A percentile compares a stretch with the other conserved stretches of the same genome.
These are phyloP conservation scores for Edolisoma coerulescens DNA, from an alignment of 2,113 vertebrate species.

Conservation along the genomic window DNA sequence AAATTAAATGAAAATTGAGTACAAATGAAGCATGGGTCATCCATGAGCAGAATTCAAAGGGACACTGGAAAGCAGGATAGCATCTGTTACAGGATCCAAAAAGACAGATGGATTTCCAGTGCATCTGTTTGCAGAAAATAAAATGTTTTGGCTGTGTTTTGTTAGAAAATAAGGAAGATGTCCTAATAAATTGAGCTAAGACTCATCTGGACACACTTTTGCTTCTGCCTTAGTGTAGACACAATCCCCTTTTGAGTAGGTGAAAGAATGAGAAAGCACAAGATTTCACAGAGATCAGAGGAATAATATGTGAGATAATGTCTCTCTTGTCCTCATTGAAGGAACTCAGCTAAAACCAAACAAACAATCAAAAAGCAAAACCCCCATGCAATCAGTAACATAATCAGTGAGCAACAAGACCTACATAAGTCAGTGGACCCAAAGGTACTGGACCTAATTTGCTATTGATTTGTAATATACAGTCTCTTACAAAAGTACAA, in stretches of 20 bases:
- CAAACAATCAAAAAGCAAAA: background rate
- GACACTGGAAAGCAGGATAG: background rate
- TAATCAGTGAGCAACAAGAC: background rate
- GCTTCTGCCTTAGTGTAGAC: background rate
- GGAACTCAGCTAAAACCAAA: background rate
- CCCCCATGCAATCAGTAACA: background rate
- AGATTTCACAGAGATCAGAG: background rate
- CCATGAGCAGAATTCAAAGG: background rate
- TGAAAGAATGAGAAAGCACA: background rate
- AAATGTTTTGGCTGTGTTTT: background rate
- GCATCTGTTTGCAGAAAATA: background rate
- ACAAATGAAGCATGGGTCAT: constrained; percentile 13
- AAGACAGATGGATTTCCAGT: background rate
- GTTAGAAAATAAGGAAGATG: background rate
- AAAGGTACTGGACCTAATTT: background rate
- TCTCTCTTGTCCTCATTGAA: background rate
- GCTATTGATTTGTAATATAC: background rate
- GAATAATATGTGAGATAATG: background rate
- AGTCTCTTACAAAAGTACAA: background rate
- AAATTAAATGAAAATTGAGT: constrained; percentile 41
- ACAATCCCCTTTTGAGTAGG: background rate
- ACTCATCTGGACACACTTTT: background rate
- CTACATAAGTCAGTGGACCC: background rate
- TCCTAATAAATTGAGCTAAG: background rate
- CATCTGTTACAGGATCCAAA: background rate